Evolutionary conservation across 2,797 vertebrate genomes (phyloP), one percentile per base, ranked within the genome.

Genomic region (Coranthus polyacanthus): DNA sequence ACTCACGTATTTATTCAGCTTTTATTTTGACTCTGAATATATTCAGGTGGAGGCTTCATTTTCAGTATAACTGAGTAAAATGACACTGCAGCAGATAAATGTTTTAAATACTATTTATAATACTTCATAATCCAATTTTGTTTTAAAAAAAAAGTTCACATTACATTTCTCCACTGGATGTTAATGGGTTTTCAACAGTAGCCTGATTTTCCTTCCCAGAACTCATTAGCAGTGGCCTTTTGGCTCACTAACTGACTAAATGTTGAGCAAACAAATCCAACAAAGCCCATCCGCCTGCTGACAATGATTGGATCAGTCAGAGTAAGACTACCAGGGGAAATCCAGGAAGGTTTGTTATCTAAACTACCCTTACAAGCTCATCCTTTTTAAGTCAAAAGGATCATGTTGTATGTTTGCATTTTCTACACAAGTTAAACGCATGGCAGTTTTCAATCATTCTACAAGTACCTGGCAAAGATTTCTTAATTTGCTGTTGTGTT

Each of bases 161-260:
- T 36, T 18, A 10, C 46, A 36, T 65, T 42, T 52, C 52, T 69
- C 24, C 20, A 36, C 5, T 68, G 52, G 45, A 61, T 47, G 62
- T 53, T 75, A 71, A 75, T 63, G 53, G 44, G 10, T 54, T 64
- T 53, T 58, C 62, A 78, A 47, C 79, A 45, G 61, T 59, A 76
- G 42, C 57, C 71, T 74, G 57, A 64, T 75, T 87, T 74, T 26
- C 7, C 49, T 59, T 72, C 73, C 70, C 46, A 67, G 72, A 76
- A 78, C 63, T 84, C 79, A 82, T 85, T 78, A 79, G 63, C 42
- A 3, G 37, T 21, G 41, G 58, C 45, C 58, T 81, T 79, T 77
- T 49, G 62, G 59, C 34, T 74, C 59, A 44, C 15, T 41, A 18
- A 53, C 57, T 45, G 39, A 73, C 24, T 34, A 50, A 70, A 72